Conservation (phyloP, 2,797 vertebrate genomes). For the Pteronotus mesoamericanus region DNA sequence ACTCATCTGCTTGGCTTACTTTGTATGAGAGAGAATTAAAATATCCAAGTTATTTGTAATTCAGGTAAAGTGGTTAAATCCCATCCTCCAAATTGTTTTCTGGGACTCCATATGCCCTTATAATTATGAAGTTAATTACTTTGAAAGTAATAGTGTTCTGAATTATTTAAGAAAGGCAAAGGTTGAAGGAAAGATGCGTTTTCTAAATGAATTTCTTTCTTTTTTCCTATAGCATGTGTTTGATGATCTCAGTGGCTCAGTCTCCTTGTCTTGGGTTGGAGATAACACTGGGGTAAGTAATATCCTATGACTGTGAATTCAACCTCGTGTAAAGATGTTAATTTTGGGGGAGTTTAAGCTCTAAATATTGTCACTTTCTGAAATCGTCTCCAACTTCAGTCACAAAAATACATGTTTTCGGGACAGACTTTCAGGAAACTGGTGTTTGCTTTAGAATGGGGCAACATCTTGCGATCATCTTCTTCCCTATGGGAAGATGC, state of each 20-base stretch:
- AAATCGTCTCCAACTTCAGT: background rate
- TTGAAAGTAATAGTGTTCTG: slow-evolving; percentile 18
- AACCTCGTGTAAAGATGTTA: background rate
- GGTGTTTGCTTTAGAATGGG: slow-evolving; percentile 21
- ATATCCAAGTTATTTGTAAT: slow-evolving; percentile 48
- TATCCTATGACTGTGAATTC: background rate
- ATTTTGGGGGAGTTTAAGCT: background rate
- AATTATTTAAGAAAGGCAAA: slow-evolving; percentile 28
- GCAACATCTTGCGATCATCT: background rate
- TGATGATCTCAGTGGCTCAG: slow-evolving; percentile 91
- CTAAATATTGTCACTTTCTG: slow-evolving; percentile 16
- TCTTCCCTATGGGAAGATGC: background rate
- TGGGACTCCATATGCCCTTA: slow-evolving; percentile 19
- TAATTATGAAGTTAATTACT: slow-evolving; percentile 45
- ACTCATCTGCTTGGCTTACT: slow-evolving; percentile 50
- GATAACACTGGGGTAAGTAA: slow-evolving; percentile 93
- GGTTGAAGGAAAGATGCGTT: background rate
- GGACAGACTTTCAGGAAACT: background rate
- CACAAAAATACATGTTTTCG: background rate
- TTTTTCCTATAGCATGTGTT: slow-evolving; percentile 84
- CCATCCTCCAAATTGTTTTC: slow-evolving; percentile 39
- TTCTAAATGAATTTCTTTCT: slow-evolving; percentile 47
- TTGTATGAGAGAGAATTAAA: slow-evolving; percentile 45
- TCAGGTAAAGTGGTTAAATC: slow-evolving; percentile 56
- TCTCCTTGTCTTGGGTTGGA: slow-evolving; percentile 95